A percentile compares a stretch with the other conserved stretches of the same genome.
Evolutionary conservation across 2,888 invertebrate species (phyloP).

Genomic region (Sarcophaga variegata): DNA sequence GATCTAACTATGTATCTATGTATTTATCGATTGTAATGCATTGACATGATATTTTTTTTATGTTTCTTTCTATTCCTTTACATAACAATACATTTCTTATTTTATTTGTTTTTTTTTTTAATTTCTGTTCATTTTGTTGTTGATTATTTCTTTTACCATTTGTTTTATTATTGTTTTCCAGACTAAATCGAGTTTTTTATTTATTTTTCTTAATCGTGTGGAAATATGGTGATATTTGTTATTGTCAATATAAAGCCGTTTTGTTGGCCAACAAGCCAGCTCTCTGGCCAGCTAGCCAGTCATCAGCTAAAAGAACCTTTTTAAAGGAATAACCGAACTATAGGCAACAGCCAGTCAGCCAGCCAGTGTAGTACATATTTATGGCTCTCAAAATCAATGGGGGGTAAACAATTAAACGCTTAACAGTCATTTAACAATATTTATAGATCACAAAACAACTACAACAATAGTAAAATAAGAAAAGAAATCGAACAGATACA

Average conservation of each 20-base stretch:
- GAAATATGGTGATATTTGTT: constrained; percentile 23
- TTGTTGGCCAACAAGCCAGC: background rate
- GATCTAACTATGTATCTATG: background rate
- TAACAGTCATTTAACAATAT: constrained; percentile 70
- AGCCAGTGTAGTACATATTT: constrained; percentile 36
- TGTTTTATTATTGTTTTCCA: background rate
- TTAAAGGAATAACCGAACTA: constrained; percentile 55
- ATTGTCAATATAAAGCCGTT: constrained; percentile 1
- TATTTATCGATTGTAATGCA: too few species aligned
- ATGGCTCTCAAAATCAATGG: constrained; percentile 66
- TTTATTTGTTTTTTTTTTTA: constrained; percentile 8
- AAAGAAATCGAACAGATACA: constrained; percentile 3
- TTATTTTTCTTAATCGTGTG: background rate
- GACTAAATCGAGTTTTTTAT: background rate
- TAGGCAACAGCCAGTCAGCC: background rate
- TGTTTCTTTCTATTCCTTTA: constrained; percentile 20
- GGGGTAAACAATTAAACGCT: constrained; percentile 70
- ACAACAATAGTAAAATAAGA: background rate
- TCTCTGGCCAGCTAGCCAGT: background rate
- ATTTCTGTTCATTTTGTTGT: constrained; percentile 5
- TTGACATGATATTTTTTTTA: background rate
- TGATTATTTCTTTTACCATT: constrained; percentile 29
- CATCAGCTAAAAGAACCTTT: constrained; percentile 30
- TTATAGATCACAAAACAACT: constrained; percentile 67
- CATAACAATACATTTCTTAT: constrained; percentile 48